Evolutionary conservation across 2,888 invertebrate genomes (phyloP), one percentile per base, ranked within the genome.

Genomic region (Automeris io): DNA sequence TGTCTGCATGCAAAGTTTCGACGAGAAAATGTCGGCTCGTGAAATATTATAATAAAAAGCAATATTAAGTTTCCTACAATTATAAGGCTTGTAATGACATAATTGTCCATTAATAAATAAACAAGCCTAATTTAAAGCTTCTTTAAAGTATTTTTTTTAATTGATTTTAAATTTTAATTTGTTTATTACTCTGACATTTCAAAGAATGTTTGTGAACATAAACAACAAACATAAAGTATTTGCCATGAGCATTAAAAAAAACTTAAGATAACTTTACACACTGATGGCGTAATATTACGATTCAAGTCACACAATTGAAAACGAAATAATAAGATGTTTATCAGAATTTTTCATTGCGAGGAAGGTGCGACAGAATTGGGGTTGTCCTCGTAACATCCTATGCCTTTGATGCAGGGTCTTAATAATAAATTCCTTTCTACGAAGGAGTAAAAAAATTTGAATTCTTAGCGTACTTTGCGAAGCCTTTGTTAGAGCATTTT

Each of bases 381-480:
- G 58, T 59, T 66, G 62, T 63, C 61, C 54, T 64, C 65, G 61
- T 67, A 68, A 73, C 73, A 71, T 71, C 70, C 68, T 70, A 73
- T 72, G 73, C 67, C 54, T 59, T 62, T 69, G 70, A 72, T 72
- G 68, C 64, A 62, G 46, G 57, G 57, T 64, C 71, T 71, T 78
- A 73, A 81, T 78, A 78, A 78, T 75, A 77, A 76, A 79, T 82
- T 79, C 74, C 70, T 76, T 77, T 76, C 74, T 72, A 66, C 54
- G 65, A 71, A 73, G 70, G 73, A 76, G 70, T 68, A 70, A 74
- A 78, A 79, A 78, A 79, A 33, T 81, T 77, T 72, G 74, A 80
- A 82, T 81, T 80, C 76, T 65, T 70, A 64, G 57, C 80, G 60
- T 71, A 80, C 73, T 54, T 56, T 63, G 40, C 45, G 63, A 59